Base-by-base conservation (phyloP, 2,797 vertebrate species). In the Ceryle rudis region DNA sequence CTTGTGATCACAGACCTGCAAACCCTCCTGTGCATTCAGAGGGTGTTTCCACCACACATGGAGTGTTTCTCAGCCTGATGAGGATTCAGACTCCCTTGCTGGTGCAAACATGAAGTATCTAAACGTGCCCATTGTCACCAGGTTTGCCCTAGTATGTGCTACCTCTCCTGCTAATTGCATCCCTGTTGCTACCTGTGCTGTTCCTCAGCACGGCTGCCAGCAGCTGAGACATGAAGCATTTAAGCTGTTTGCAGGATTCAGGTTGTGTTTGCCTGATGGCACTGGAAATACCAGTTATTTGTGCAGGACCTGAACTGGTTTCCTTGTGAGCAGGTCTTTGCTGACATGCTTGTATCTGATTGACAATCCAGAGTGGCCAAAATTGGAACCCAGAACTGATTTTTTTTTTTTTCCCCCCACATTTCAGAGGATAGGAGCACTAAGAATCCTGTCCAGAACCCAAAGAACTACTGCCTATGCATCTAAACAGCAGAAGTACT, bases 281-380 rank as follows among this genome's bases (percentile, higher is more conserved):
- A 93, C 54, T 52, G 47, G 42, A 49, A 75, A 75, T 46, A 58
- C 42, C 41, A 26, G 62, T 22, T 46, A 52, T 83, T 75, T 80
- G 37, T 70, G 73, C 95, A 96, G 95, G 94, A 94, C 92, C 95
- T 79, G 89, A 97, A 97, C 44, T 88, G 89, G 79, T 96, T 97
- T 83, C 52, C 17, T 35, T 29, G 22, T 31, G 8, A 80, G 57
- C 55, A 47, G 33, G 33, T 72, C 55, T 72, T 58, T 52, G 29
- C 29, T 57, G 51, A 51, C 73, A 51, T 33, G n/a, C 29, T 47
- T 10, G 1, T 37, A 65, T 42, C 31, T 39, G 65, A 21, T 10
- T 72, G 54, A 57, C 81, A 61, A 66, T 35, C 10, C 35, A 41
- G 35, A 42, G 41, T 44, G 23, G 47, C n/a, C 42, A 49, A 61